Base-by-base conservation (phyloP, 2,113 vertebrate genomes). In the Etheostoma cragini region DNA sequence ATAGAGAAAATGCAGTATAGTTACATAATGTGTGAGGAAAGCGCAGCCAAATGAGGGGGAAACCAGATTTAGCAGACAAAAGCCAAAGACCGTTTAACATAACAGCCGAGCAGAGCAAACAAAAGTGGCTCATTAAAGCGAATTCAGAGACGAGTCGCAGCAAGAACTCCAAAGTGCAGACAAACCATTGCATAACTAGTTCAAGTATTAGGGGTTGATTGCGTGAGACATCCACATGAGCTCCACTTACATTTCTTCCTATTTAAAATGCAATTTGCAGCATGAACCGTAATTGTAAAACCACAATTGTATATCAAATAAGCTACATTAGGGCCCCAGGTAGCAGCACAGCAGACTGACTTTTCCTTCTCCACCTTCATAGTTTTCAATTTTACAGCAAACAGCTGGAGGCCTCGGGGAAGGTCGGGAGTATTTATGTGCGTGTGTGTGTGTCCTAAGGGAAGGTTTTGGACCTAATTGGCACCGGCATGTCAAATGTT, bases 381-480 rank as follows among this genome's bases (percentile, higher is more conserved):
- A 81, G 81, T 84, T 78, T 86, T 89, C 68, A 93, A 93, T 94
- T 92, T 91, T 82, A 60, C 86, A 73, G 87, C 73, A 89, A 93
- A 93, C 93, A 94, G 91, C 90, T 92, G 90, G 90, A 89, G 80
- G 83, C 88, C 72, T 81, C 60, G 12, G 89, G 85, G 87, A 90
- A 80, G 87, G 88, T 89, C 58, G 69, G 0, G 30, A 33, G 52
- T 60, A 69, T 80, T 58, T 77, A 30, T 75, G 72, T 62, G 78
- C 22, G 4, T 17, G 33, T 10, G 69, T 1, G 45, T 38, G 52
- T 47, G 46, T 86, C 88, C 78, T 69, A 63, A 65, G 88, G 84
- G 84, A 81, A 80, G 76, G 52, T 85, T 89, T 81, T 60, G 61
- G 79, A 84, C 83, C 83, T 93, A 93, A 95, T 92, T 94, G 93